These are phyloP conservation scores for Cheilosia soror DNA, from an alignment of 2,888 invertebrate species.

Conservation along the genomic window DNA sequence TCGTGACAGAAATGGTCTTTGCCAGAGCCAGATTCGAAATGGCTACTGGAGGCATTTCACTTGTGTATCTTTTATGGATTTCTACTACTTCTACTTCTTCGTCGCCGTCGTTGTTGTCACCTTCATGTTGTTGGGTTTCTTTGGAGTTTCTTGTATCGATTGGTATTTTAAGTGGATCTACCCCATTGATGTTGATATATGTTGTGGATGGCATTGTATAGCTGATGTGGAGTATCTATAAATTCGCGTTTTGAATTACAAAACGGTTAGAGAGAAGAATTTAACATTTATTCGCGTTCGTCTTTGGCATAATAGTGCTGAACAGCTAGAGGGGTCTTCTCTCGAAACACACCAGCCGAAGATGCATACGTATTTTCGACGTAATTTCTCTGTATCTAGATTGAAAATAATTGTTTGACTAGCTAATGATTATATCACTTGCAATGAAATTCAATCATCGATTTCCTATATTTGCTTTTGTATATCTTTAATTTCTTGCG, in stretches of 20 bases:
- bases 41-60: slow-evolving; percentile 67
- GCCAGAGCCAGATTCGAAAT: slow-evolving; percentile 57
- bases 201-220: slow-evolving; percentile 64
- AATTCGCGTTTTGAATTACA: slow-evolving; percentile 45
- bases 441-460: slow-evolving; percentile 57
- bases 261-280: slow-evolving; percentile 21
- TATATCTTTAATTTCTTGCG: slow-evolving; percentile 8
- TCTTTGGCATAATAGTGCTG: slow-evolving; percentile 29
- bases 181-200: slow-evolving; percentile 60
- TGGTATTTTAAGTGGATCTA: slow-evolving; percentile 59
- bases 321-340: background rate
- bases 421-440: slow-evolving; percentile 49
- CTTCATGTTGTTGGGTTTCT: slow-evolving; percentile 41
- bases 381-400: slow-evolving; percentile 54
- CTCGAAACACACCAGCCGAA: background rate
- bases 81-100: slow-evolving; percentile 33
- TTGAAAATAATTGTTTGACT: slow-evolving; percentile 38
- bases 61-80: slow-evolving; percentile 59
- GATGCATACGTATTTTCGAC: slow-evolving; percentile 36
- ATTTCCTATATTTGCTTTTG: slow-evolving; percentile 56
- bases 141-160: slow-evolving; percentile 49
- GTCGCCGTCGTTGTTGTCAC: background rate
- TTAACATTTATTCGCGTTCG: slow-evolving; percentile 31
- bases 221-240: slow-evolving; percentile 25
- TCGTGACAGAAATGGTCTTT: slow-evolving; percentile 57